Conservation (phyloP, 2,888 invertebrate species). For the Nasonia oneida region DNA sequence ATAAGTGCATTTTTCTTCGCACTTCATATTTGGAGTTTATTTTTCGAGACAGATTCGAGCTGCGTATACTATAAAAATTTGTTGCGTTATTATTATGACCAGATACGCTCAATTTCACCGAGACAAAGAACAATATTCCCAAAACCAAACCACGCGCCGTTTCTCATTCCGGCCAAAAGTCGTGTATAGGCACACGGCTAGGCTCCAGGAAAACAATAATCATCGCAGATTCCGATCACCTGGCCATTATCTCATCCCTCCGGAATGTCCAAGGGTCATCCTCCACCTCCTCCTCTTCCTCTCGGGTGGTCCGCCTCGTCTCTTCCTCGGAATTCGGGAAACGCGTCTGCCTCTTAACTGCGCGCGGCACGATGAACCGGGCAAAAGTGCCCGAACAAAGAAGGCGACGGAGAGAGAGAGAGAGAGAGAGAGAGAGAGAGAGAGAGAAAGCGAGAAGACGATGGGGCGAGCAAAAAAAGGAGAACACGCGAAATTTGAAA, state of each 20-base stretch:
- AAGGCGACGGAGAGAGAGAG: background rate
- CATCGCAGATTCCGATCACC: background rate
- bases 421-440: background rate
- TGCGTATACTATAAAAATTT: background rate
- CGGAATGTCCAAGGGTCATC: background rate
- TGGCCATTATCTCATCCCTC: background rate
- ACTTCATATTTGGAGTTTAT: background rate
- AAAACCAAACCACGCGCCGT: background rate
- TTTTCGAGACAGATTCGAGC: background rate
- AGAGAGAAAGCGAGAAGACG: background rate
- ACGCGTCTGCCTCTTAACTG: background rate
- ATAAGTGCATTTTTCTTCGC: background rate
- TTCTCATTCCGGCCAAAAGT: background rate
- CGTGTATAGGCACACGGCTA: background rate
- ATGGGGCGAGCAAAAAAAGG: too few species aligned
- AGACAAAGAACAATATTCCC: background rate
- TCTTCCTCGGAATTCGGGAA: background rate
- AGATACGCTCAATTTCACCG: background rate
- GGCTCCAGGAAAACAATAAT: background rate
- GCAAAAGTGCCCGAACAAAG: constrained; percentile 4
- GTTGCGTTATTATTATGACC: too few species aligned
- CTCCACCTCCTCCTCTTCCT: background rate
- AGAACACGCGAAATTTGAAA: background rate
- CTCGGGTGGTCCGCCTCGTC: background rate
- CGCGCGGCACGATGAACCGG: background rate